These are phyloP conservation scores for Pangasianodon hypophthalmus DNA, from an alignment of 2,113 vertebrate species.

Conservation along the genomic window DNA sequence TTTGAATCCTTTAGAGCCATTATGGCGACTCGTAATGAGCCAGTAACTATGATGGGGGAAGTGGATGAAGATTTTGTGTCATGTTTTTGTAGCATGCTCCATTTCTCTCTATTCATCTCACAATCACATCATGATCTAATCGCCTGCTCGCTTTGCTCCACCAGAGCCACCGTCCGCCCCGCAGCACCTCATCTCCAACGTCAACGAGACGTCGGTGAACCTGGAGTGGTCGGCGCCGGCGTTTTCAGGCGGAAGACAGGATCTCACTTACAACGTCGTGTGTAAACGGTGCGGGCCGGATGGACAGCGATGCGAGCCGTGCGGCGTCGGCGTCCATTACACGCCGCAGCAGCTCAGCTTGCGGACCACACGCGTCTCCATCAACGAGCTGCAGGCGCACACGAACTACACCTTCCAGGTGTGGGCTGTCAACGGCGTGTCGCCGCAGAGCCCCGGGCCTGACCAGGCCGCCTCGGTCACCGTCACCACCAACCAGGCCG, in stretches of 20 bases:
- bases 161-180: conserved; percentile 91
- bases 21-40: neutral
- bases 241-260: conserved; percentile 86
- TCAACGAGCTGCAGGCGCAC: conserved; percentile 93
- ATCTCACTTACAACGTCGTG: conserved; percentile 90
- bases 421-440: conserved; percentile 90
- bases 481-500: conserved; percentile 97
- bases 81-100: neutral
- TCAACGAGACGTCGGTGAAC: conserved; percentile 96
- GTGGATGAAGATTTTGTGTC: neutral
- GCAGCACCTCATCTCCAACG: conserved; percentile 93
- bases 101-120: neutral
- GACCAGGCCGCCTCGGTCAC: conserved; percentile 91
- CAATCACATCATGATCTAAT: neutral
- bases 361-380: conserved; percentile 85
- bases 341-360: conserved; percentile 85
- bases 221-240: conserved; percentile 92
- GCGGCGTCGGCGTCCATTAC: conserved; percentile 85
- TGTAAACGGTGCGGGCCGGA: conserved; percentile 86
- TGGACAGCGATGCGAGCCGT: conserved; percentile 82
- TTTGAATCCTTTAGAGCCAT: neutral
- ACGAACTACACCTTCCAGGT: conserved; percentile 97
- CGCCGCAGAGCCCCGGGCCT: conserved; percentile 82
- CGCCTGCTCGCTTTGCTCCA: conserved; percentile 1
- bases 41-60: neutral